Percentiles rank a stretch among this genome's conserved stretches.
These are phyloP conservation scores for Lagorchestes hirsutus DNA, from an alignment of 2,797 vertebrate species.

Conservation along the genomic window DNA sequence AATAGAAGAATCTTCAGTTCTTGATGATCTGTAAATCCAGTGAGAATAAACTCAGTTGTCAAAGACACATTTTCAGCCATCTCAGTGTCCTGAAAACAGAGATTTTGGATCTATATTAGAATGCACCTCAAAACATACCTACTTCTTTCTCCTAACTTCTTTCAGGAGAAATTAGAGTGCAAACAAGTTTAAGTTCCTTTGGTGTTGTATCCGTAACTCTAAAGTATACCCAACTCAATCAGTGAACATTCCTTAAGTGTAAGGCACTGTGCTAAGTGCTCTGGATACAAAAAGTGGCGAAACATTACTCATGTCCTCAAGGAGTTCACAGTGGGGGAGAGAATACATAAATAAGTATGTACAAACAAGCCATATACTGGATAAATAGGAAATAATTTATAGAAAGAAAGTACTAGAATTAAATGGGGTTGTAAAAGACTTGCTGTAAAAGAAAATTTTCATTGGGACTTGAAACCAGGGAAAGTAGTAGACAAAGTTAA, in stretches of 20 bases:
- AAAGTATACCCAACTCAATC: not conserved
- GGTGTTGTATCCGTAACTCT: not conserved
- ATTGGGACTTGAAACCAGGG: too few relatives aligned
- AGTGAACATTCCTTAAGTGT: not conserved
- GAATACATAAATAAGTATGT: not conserved
- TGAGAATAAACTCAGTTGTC: constrained; percentile 56
- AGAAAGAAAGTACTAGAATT: too few relatives aligned
- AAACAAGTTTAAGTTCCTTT: not conserved
- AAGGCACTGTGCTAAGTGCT: not conserved
- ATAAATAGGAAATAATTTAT: not conserved
- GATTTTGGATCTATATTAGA: not conserved
- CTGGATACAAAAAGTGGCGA: not conserved
- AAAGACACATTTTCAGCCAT: constrained; percentile 48
- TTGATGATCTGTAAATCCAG: constrained; percentile 42
- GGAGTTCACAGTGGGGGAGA: not conserved
- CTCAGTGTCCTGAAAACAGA: not conserved
- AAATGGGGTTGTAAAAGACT: too few relatives aligned
- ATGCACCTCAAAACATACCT: not conserved
- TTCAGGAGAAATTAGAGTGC: too few relatives aligned
- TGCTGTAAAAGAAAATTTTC: too few relatives aligned
- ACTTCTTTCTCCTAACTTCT: not conserved
- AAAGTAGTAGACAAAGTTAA: too few relatives aligned
- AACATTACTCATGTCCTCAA: not conserved
- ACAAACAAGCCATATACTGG: not conserved
- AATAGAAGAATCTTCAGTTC: constrained; percentile 62